Conservation (phyloP, 2,113 vertebrate species). For the Typhlomys cinereus region DNA sequence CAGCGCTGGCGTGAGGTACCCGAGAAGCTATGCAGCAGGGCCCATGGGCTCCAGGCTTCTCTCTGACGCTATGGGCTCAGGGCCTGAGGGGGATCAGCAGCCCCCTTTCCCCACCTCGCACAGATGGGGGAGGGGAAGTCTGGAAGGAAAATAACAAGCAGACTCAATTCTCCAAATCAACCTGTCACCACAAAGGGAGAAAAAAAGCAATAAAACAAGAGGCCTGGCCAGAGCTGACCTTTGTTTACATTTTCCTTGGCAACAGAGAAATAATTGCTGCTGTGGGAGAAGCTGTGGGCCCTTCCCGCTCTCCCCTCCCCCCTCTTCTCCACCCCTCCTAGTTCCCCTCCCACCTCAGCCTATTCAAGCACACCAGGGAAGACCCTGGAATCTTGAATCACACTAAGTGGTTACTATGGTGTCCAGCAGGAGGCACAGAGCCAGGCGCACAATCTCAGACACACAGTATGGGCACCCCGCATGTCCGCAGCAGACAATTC, state of each 20-base stretch:
- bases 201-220: slow-evolving; percentile 69
- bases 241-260: slow-evolving; percentile 84
- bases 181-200: slow-evolving; percentile 72
- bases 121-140: neutral
- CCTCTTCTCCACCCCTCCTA: no score
- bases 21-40: neutral
- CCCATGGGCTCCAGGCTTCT: neutral
- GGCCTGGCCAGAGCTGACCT: slow-evolving; percentile 81
- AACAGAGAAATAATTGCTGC: slow-evolving; percentile 84
- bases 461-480: slow-evolving; percentile 79
- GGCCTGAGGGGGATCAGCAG: no score
- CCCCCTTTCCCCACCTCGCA: neutral
- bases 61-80: neutral
- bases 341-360: slow-evolving; percentile 67
- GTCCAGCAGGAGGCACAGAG: slow-evolving; percentile 84
- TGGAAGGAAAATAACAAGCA: slow-evolving; percentile 71
- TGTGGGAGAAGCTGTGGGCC: slow-evolving; percentile 80
- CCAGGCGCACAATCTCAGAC: slow-evolving; percentile 83
- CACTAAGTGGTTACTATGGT: slow-evolving; percentile 88
- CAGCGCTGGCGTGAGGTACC: neutral
- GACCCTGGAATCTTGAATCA: slow-evolving; percentile 87
- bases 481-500: slow-evolving; percentile 81
- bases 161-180: slow-evolving; percentile 72
- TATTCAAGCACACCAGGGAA: slow-evolving; percentile 85
- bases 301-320: slow-evolving; percentile 74